These are phyloP conservation scores for Aelia acuminata DNA, from an alignment of 2,888 invertebrate genomes.

Conservation along the genomic window DNA sequence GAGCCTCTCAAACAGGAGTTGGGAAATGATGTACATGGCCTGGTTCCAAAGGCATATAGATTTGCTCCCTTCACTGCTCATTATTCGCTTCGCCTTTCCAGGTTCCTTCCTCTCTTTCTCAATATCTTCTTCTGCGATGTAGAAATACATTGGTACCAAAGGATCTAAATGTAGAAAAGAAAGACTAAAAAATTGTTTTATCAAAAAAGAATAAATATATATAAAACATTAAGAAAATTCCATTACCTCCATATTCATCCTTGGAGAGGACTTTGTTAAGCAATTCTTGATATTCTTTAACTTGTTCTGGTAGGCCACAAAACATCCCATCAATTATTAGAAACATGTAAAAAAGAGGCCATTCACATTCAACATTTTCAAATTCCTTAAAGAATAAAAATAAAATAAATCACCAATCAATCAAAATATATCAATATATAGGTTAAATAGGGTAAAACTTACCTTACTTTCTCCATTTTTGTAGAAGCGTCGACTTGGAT, in stretches of 20 bases:
- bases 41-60: slow-evolving; percentile 95
- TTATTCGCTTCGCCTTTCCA: slow-evolving; percentile 76
- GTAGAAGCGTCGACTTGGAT: slow-evolving; percentile 79
- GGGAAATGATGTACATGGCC: slow-evolving; percentile 93
- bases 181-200: background rate
- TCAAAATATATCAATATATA: background rate
- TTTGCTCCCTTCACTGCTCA: slow-evolving; percentile 76
- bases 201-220: too few species aligned
- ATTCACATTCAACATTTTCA: slow-evolving; percentile 96
- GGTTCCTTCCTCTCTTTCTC: slow-evolving; percentile 81
- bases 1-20: slow-evolving; percentile 89
- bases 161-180: slow-evolving; percentile 77
- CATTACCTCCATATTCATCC: slow-evolving; percentile 83
- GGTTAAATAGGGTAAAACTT: slow-evolving; percentile 54
- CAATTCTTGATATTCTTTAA: slow-evolving; percentile 91
- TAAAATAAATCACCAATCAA: background rate
- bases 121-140: slow-evolving; percentile 81
- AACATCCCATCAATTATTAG: slow-evolving; percentile 97
- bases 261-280: slow-evolving; percentile 85
- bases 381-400: slow-evolving; percentile 77
- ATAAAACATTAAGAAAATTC: background rate
- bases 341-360: slow-evolving; percentile 96
- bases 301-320: slow-evolving; percentile 87
- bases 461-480: slow-evolving; percentile 90
- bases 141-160: slow-evolving; percentile 95